Evolutionary conservation across 2,797 vertebrate species (phyloP).

Genomic region (Picus viridis): DNA sequence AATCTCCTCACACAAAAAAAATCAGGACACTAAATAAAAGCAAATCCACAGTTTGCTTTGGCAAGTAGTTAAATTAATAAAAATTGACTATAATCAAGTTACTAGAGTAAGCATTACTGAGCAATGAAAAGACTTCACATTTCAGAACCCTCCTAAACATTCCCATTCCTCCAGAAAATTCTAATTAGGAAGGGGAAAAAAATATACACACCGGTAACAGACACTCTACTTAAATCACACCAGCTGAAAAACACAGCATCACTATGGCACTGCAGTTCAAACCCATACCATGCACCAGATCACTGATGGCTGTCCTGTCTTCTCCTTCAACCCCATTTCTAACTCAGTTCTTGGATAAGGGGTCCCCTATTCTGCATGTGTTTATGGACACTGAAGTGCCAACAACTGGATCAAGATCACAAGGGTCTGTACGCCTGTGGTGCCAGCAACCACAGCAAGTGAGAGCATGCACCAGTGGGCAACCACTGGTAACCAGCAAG

Average conservation of each 20-base stretch:
- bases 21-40: neutral
- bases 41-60: neutral
- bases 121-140: neutral
- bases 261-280: neutral
- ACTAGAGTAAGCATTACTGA: neutral
- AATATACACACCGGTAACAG: too few species aligned
- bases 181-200: neutral
- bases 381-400: neutral
- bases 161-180: neutral
- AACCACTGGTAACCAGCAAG: neutral
- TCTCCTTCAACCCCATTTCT: neutral
- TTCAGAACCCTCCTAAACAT: neutral
- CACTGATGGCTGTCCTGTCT: neutral
- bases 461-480: fast-evolving
- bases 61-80: neutral
- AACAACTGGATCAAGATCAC: neutral
- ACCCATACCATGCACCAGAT: neutral
- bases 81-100: neutral
- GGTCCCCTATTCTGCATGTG: neutral
- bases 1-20: neutral
- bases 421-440: neutral
- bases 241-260: neutral
- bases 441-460: neutral
- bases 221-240: neutral
- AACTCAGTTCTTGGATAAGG: neutral